Evolutionary conservation across 1,140 invertebrate species (phyloP).

Genomic region (Acromyrmex echinatior): DNA sequence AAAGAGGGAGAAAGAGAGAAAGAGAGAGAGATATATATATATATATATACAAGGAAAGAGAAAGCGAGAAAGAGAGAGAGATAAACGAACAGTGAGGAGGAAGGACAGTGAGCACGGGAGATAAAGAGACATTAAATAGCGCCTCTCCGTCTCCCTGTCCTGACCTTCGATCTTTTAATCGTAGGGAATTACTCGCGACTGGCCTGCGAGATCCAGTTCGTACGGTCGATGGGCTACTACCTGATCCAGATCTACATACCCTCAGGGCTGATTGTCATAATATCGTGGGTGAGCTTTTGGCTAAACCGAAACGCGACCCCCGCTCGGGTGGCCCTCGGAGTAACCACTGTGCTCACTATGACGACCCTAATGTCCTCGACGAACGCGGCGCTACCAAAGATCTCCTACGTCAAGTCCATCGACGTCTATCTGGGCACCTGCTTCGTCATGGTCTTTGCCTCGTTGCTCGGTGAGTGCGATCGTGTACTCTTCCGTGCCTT

Average conservation of each 20-base stretch:
- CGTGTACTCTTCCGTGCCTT: conserved; percentile 64
- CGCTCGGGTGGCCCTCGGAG: conserved; percentile 97
- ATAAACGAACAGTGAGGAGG: conserved; percentile 59
- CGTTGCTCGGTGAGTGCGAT: conserved; percentile 93
- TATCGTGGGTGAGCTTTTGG: conserved; percentile 99
- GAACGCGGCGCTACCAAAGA: conserved; percentile 98
- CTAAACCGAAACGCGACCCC: conserved; percentile 98
- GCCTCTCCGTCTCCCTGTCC: conserved; percentile 77
- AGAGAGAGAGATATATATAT: conserved; percentile 61
- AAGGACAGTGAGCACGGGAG: conserved; percentile 61
- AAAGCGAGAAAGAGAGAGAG: conserved; percentile 52
- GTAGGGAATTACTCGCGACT: conserved; percentile 99
- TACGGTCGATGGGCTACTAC: conserved; percentile 99
- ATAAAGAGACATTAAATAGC: conserved; percentile 73
- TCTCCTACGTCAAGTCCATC: conserved; percentile 99
- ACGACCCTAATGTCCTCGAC: conserved; percentile 99
- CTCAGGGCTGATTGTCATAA: conserved; percentile 99
- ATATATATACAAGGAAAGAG: conserved; percentile 9
- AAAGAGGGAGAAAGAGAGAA: conserved; percentile 64
- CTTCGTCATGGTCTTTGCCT: conserved; percentile 99
- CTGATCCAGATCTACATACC: conserved; percentile 99
- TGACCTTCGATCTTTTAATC: conserved; percentile 78
- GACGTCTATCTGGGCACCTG: conserved; percentile 99
- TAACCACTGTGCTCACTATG: conserved; percentile 99
- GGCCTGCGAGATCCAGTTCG: conserved; percentile 99